Evolutionary conservation across 92 coral and sea anemone genomes (phyloP), one percentile per base, ranked within the genome.

Genomic region (Siderastrea radians): DNA sequence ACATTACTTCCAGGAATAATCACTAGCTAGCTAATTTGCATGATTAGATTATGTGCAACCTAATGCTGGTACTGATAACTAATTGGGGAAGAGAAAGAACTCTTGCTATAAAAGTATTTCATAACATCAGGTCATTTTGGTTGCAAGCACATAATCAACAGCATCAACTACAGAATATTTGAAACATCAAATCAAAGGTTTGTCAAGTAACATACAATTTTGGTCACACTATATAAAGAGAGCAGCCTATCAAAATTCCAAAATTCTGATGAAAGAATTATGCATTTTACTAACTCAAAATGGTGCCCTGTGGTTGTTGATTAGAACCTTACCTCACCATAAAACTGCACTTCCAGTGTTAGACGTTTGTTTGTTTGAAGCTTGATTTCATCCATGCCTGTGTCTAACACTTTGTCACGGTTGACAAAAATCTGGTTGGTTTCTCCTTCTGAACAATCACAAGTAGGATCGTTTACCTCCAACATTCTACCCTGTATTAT

Each of bases 391-490:
- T 61, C 66, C 72, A 84, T 72, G 57, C 88, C 92, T 73, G 92
- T 88, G 59, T 75, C 82, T 57, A 88, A 83, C 49, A 88, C 88
- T 72, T 88, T 78, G 49, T 55, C 58, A 55, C 92, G 50, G 63
- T 88, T 83, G 70, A 88, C 73, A 71, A 82, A 82, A 63, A 88
- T 88, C 81, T 73, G 82, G 84, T 82, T 88, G 44, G 92, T 82
- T 57, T 82, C 79, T 61, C 83, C 83, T 75, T 61, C 83, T 72
- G 81, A 57, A 9, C 44, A 45, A 50, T 74, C 75, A 64, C 49
- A 57, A 52, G 76, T 66, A 49, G 77, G 68, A 76, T 76, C 86
- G 50, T 61, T 49, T 47, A 88, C 84, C 60, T 88, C 92, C 8
- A 88, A 79, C 57, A 68, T 74, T 72, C 92, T 74, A 63, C 92